These are phyloP conservation scores for Falco rusticolus DNA, from an alignment of 2,797 vertebrate genomes.

Conservation along the genomic window DNA sequence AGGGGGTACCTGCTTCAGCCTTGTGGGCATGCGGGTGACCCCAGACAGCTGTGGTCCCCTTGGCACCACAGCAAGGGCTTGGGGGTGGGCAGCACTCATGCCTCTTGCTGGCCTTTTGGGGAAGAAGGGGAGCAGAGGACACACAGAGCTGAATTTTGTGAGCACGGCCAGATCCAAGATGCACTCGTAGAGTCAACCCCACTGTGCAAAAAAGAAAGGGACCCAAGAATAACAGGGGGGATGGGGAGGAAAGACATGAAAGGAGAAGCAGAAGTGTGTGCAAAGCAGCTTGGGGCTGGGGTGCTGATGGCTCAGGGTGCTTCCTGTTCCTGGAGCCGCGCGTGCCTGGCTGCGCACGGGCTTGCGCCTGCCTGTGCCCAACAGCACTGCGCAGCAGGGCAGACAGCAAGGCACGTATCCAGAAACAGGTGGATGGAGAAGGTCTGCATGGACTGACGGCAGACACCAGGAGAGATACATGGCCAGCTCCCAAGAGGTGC, in stretches of 20 bases:
- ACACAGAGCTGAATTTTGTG: neutral
- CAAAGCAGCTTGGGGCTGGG: slow-evolving; percentile 72
- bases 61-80: neutral
- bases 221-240: neutral
- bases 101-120: neutral
- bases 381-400: neutral
- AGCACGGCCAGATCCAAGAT: accelerated
- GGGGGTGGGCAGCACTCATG: neutral
- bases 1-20: neutral
- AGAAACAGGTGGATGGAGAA: neutral
- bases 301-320: slow-evolving; percentile 65
- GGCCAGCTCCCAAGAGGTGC: neutral
- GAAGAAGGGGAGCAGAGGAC: neutral
- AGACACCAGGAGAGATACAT: slow-evolving; percentile 13
- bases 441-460: neutral
- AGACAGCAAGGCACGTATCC: accelerated
- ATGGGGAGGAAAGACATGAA: slow-evolving; percentile 53
- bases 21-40: neutral
- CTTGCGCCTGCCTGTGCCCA: neutral
- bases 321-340: slow-evolving; percentile 75
- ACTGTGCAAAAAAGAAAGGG: neutral
- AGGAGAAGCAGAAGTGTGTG: slow-evolving; percentile 81
- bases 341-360: neutral
- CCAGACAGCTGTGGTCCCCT: neutral
- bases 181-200: neutral